A percentile compares a stretch with the other conserved stretches of the same genome.
Evolutionary conservation across 2,797 vertebrate genomes (phyloP).

Genomic region (Neosilurus hyrtlii): DNA sequence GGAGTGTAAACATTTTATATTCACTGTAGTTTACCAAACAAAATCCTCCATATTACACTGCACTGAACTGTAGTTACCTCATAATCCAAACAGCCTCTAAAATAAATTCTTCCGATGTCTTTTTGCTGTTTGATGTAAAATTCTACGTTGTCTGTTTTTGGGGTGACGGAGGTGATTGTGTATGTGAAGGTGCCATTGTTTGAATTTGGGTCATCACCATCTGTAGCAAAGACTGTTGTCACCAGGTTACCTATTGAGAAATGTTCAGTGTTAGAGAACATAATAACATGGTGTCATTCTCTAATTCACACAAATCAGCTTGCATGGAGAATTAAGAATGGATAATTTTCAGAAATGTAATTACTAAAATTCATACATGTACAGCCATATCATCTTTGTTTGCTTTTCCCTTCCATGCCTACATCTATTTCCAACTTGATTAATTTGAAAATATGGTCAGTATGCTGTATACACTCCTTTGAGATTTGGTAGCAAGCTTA

Average conservation of each 20-base stretch:
- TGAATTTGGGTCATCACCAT: slow-evolving; percentile 45
- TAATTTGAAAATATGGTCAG: not conserved
- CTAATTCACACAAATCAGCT: not conserved
- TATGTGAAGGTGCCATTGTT: slow-evolving; percentile 57
- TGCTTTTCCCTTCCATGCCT: not conserved
- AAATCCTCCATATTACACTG: not conserved
- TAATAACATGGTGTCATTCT: not conserved
- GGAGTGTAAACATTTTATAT: not conserved
- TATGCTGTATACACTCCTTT: not conserved
- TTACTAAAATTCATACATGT: not conserved
- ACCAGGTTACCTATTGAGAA: slow-evolving; percentile 50
- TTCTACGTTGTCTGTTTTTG: slow-evolving; percentile 54
- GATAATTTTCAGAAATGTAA: not conserved
- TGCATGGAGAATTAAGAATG: not conserved
- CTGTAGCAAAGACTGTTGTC: slow-evolving; percentile 50
- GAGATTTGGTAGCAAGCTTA: not conserved
- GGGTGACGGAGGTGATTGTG: slow-evolving; percentile 59
- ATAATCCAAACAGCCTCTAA: slow-evolving; percentile 72
- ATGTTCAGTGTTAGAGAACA: not conserved
- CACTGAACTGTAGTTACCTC: slow-evolving; percentile 57
- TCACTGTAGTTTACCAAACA: not conserved
- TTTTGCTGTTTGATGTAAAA: slow-evolving; percentile 52
- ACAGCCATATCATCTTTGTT: not conserved
- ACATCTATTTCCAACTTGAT: not conserved
- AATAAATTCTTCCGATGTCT: slow-evolving; percentile 56